Conservation (phyloP, 2,797 vertebrate species). For the Typhlichthys subterraneus region DNA sequence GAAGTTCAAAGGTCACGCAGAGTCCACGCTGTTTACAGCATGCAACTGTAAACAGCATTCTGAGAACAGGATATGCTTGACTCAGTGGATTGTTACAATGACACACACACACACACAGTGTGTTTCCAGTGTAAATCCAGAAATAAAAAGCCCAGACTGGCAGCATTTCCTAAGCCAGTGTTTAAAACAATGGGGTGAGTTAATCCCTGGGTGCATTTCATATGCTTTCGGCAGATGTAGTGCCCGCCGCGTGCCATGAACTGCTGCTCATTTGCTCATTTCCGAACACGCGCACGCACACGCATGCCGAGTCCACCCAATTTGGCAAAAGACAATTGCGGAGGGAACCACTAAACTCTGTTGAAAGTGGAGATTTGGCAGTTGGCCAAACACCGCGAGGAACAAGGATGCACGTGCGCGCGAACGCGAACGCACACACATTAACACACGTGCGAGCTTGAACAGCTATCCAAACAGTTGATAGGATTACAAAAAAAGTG, state of each 20-base stretch:
- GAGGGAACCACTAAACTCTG: not conserved
- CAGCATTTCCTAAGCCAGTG: too few species aligned
- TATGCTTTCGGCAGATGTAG: not conserved
- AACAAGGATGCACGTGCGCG: not conserved
- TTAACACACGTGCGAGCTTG: constrained; percentile 4
- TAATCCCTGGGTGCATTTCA: not conserved
- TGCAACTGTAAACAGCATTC: not conserved
- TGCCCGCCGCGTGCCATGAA: not conserved
- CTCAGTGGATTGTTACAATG: not conserved
- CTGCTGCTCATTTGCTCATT: not conserved
- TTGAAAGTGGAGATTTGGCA: not conserved
- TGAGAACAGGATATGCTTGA: not conserved
- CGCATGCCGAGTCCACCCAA: not conserved
- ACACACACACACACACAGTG: not conserved
- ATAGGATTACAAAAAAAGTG: constrained; percentile 14
- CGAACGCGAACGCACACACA: constrained; percentile 3
- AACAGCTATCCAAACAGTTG: constrained; percentile 35
- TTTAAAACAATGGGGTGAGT: too few species aligned
- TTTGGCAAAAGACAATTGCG: not conserved
- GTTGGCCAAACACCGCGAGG: not conserved
- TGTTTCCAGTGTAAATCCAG: not conserved
- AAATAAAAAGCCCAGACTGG: not conserved
- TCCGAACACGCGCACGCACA: not conserved
- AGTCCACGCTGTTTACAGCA: not conserved
- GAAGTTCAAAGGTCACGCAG: constrained; percentile 8